Percentiles rank a stretch among this genome's conserved stretches.
Conservation (phyloP, 2,888 invertebrate genomes). For the Melikaiella ostensackeni region DNA sequence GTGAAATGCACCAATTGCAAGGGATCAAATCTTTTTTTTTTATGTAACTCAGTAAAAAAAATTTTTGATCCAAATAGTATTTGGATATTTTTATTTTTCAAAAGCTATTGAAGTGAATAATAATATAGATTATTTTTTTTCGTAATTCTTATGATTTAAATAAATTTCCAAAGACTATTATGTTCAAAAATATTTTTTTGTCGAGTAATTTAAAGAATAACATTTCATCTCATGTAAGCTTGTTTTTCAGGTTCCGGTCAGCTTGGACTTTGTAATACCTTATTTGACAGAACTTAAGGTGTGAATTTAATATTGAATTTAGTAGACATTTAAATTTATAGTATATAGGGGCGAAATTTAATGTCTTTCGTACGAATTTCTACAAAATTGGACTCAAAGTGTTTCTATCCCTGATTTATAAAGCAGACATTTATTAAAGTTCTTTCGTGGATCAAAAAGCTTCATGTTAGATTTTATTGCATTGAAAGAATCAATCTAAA, state of each 20-base stretch:
- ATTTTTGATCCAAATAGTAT: background rate
- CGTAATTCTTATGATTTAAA: background rate
- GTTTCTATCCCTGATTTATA: background rate
- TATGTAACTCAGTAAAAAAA: background rate
- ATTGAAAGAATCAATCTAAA: background rate
- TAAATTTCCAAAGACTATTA: background rate
- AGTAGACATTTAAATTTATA: slow-evolving; percentile 60
- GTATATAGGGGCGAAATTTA: slow-evolving; percentile 64
- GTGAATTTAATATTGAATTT: slow-evolving; percentile 59
- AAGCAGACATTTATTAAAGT: background rate
- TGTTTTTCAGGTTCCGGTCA: background rate
- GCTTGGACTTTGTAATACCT: background rate
- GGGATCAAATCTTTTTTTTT: background rate
- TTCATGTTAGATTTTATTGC: background rate
- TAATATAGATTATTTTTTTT: background rate
- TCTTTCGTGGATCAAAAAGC: background rate
- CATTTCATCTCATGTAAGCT: too few relatives aligned
- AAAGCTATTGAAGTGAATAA: background rate
- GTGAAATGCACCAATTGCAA: background rate
- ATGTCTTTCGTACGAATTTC: slow-evolving; percentile 62
- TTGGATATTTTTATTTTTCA: background rate
- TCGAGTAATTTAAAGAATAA: too few relatives aligned
- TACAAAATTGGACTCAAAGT: background rate
- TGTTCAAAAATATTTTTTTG: background rate
- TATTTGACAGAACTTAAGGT: slow-evolving; percentile 37